Evolutionary conservation across 2,888 invertebrate genomes (phyloP), one percentile per base, ranked within the genome.

Genomic region (Epistrophella euchroma): DNA sequence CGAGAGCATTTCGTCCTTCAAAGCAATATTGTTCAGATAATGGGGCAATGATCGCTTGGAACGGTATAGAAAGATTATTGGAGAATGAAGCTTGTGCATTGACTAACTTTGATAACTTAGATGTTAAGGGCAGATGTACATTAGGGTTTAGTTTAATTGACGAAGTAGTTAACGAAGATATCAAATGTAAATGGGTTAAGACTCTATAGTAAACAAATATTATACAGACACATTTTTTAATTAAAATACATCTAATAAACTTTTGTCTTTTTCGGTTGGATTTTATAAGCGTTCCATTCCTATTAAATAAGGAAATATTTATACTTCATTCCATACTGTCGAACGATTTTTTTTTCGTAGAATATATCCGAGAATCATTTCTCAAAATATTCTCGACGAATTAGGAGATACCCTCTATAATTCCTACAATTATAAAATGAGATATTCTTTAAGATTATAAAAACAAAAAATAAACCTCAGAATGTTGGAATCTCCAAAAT

Each of bases 1-100:
- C 95, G 89, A 93, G 93, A 90, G 93, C 97, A 5, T 93, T 95
- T 75, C 94, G 96, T 77, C 98, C 99, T 15, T 96, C 97, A 4
- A 95, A 96, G 25, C 94, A 94, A 90, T 94, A 98, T 11, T 99
- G 99, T 91, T 98, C 98, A 0, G 99, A 99, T 92, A 99, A 99
- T 94, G 99, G 99, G 9, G 95, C 98, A 40, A 99, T 99, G 99
- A 97, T 99, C 89, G 99, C 99, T 19, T 99, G 99, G 98, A 98
- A 98, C 94, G 99, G 98, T 10, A 93, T 98, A 70, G 98, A 99
- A 93, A 96, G 95, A 58, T 75, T 91, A 35, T 55, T 17, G 17
- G 78, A 4, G 22, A 37, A 35, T 55, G 56, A 4, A 81, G 85
- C 17, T 55, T 90, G 55, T 89, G 89, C 35, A 88, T 60, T 76